Evolutionary conservation across 2,888 invertebrate species (phyloP).

Genomic region (Hydropsyche betteni): DNA sequence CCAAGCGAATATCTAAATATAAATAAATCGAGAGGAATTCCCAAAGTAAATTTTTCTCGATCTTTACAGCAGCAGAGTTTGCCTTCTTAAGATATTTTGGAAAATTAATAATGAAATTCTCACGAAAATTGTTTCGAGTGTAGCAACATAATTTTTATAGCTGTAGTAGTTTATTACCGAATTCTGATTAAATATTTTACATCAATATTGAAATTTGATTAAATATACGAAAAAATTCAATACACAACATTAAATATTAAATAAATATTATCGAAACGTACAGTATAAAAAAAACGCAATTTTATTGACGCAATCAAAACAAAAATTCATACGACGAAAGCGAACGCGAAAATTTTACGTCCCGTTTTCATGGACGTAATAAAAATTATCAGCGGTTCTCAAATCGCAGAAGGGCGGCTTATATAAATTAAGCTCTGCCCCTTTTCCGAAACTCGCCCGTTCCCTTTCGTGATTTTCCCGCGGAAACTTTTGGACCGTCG

Average conservation of each 20-base stretch:
- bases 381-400: conserved; percentile 38
- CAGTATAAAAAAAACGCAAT: background rate
- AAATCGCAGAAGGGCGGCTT: conserved; percentile 10
- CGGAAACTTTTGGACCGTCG: no score
- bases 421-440: conserved; percentile 21
- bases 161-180: background rate
- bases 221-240: no score
- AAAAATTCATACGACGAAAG: conserved; percentile 21
- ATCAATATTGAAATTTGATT: background rate
- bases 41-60: no score
- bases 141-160: background rate
- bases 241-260: no score
- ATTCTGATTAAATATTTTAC: background rate
- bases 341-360: conserved; percentile 12
- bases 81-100: background rate
- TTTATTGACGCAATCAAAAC: conserved; percentile 21
- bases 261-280: background rate
- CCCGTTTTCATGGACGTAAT: conserved; percentile 26
- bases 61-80: no score
- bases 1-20: no score
- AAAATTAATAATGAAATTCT: conserved; percentile 19
- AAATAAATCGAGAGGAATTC: no score
- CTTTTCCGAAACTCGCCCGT: no score
- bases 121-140: background rate
- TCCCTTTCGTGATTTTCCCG: no score